Evolutionary conservation across 2,797 vertebrate species (phyloP), one percentile per base, ranked within the genome.

Genomic region (Cygnus olor): DNA sequence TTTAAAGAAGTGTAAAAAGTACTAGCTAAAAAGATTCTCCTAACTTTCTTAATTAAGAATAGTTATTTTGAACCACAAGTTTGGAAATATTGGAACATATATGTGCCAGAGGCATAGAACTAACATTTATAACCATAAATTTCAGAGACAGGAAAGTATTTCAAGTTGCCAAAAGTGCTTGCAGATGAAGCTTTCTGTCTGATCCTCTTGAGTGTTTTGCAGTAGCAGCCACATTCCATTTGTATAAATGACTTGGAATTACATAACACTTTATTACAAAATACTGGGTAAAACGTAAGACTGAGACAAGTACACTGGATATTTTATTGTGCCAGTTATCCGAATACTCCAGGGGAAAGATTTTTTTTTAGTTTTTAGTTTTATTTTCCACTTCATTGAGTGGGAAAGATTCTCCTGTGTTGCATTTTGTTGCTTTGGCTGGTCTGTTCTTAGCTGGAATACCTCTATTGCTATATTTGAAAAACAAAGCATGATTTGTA

Each of bases 141-240:
- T 96, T 97, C 85, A 94, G 91, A 95, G 96, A 95, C 92, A 96
- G 97, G 96, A 96, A 97, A 96, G 87, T 91, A 92, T 97, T 96
- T 96, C 21, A 79, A 91, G 60, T 64, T 97, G 97, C 96, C 97
- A 97, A 40, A 86, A 92, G 87, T 4, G 20, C 92, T 94, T 61
- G 16, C 70, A 76, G 93, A 96, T 74, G 82, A 93, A 97, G 72
- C 83, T 94, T 88, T 94, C 94, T 91, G 94, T 60, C 92, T 96
- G 93, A 95, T 97, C 94, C 89, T 92, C 71, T 70, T 32, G 91
- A 95, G 95, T 94, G 93, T 91, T 97, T 95, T 97, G 90, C 97
- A 98, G 97, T 96, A 95, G 94, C 95, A 96, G 80, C 81, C 87
- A 85, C 92, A 95, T 96, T 97, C 94, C 94, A n/a, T 86, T 79